Base-by-base conservation (phyloP, 1,140 invertebrate genomes). In the Macrobrachium rosenbergii region DNA sequence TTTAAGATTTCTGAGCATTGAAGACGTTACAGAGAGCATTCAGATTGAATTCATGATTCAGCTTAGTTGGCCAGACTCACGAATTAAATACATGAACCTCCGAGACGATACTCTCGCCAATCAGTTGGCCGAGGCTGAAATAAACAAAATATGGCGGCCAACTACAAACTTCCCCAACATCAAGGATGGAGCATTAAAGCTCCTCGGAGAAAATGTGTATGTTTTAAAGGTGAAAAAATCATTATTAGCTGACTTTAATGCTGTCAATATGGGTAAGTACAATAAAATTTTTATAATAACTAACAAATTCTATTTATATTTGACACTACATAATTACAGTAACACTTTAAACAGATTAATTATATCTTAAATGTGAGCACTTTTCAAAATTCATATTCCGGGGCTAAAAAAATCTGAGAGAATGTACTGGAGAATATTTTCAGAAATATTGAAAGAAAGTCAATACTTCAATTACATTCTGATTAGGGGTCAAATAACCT, bases 51-150 rank as follows among this genome's bases (percentile, higher is more conserved):
- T 82, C n/a, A 72, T 82, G 37, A 23, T 82, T 12, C 23, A 43
- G 10, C 23, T 82, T 14, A 72, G n/a, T 21, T 82, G 81, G 81
- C n/a, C 19, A 21, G 81, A 82, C 14, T 21, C 67, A 16, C 3
- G 81, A 72, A 52, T 82, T 10, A 72, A 82, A 21, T 82, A 82
- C 72, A 23, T n/a, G 14, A 82, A 82, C 10, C 67, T 82, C 23
- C n/a, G 67, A 17, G 23, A 16, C 10, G 64, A 72, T 12, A 82
- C 72, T 2, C 23, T 52, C 19, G 63, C 45, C 28, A 82, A 82
- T 23, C 37, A 23, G 45, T 21, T 82, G 28, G 43, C 63, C 8
- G 64, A 5, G 2, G 21, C 21, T 2, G 67, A 82, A n/a, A 16
- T 52, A 3, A 37, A 72, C 21, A 14, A 69, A 21, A 72, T 72